Conservation (phyloP, 2,888 invertebrate genomes). For the Muschampia plurimacula region DNA sequence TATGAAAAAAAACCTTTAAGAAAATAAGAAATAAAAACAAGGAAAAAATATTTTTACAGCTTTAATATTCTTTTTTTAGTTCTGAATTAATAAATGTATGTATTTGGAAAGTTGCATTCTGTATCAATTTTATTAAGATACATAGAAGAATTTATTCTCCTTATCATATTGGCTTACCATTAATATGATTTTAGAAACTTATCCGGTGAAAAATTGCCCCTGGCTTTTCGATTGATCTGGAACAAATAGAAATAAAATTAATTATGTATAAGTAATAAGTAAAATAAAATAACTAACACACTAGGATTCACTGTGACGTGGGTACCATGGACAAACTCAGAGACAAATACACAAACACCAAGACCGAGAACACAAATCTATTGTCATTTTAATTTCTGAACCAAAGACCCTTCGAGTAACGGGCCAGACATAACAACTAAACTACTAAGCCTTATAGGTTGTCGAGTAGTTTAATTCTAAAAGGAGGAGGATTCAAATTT, state of each 20-base stretch:
- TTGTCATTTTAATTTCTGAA: too few species aligned
- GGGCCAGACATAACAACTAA: too few species aligned
- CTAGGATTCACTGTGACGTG: too few species aligned
- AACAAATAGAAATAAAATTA: slow-evolving; percentile 46
- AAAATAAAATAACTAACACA: too few species aligned
- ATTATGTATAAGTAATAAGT: not conserved
- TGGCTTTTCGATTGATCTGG: slow-evolving; percentile 76
- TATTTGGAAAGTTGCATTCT: slow-evolving; percentile 58
- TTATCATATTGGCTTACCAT: slow-evolving; percentile 67
- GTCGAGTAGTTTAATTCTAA: too few species aligned
- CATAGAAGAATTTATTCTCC: not conserved
- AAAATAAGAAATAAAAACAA: not conserved
- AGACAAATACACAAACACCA: too few species aligned
- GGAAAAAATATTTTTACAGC: not conserved
- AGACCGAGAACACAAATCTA: too few species aligned
- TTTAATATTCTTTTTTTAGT: not conserved
- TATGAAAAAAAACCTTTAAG: not conserved
- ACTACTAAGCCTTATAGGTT: too few species aligned
- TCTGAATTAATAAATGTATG: not conserved
- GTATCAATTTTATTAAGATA: not conserved
- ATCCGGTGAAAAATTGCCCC: slow-evolving; percentile 77
- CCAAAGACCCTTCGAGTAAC: too few species aligned
- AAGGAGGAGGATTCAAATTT: too few species aligned
- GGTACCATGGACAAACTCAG: too few species aligned
- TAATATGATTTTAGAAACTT: slow-evolving; percentile 66